These are phyloP conservation scores for Amblyornis subalaris DNA, from an alignment of 2,113 vertebrate species.

Conservation along the genomic window DNA sequence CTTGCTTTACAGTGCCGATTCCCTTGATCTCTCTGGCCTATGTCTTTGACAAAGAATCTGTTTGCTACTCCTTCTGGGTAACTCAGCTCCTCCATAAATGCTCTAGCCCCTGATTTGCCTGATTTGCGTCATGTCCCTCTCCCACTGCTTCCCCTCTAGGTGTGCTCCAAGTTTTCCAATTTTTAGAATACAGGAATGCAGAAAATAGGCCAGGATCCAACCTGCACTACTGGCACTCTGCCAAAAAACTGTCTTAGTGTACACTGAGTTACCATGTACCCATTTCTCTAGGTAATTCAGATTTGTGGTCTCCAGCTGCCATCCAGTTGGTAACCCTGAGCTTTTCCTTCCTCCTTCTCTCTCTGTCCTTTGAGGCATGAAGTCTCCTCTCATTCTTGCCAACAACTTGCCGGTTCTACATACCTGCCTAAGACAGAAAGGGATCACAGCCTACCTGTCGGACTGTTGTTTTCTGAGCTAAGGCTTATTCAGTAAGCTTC, in stretches of 20 bases:
- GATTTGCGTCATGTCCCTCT: background rate
- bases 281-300: background rate
- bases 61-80: background rate
- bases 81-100: background rate
- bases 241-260: background rate
- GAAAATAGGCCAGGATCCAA: background rate
- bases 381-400: background rate
- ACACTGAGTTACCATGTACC: background rate
- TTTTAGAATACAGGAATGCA: background rate
- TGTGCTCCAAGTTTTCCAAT: background rate
- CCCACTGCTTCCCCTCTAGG: background rate
- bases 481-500: background rate
- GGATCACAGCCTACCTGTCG: background rate
- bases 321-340: background rate
- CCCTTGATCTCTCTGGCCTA: background rate
- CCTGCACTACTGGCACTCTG: background rate
- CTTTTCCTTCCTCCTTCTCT: background rate
- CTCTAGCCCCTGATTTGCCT: background rate
- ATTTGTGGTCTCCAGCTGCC: background rate
- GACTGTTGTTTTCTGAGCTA: background rate
- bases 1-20: background rate
- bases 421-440: background rate
- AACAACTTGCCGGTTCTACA: background rate
- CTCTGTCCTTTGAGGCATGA: background rate
- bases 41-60: background rate